phyloP scores from a whole-genome alignment of 2,797 vertebrate genomes.

The Buceros bicornis region DNA sequence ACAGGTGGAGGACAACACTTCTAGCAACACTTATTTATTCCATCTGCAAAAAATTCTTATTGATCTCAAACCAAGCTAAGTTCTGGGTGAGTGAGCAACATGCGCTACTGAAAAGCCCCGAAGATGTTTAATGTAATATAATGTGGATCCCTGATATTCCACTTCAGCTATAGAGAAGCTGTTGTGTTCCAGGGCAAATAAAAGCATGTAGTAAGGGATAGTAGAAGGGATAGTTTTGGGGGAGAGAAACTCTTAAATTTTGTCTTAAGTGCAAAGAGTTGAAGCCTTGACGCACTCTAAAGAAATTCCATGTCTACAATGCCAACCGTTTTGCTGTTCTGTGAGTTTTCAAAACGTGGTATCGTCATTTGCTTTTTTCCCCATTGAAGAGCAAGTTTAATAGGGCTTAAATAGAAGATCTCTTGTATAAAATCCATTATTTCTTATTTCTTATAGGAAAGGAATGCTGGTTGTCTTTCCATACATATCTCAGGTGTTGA shows the following conservation, averaged over 20 bases:
- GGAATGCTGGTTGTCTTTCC: not conserved
- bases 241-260: not conserved
- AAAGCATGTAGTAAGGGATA: not conserved
- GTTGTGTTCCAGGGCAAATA: not conserved
- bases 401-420: not conserved
- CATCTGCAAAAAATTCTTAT: not conserved
- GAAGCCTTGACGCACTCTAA: not conserved
- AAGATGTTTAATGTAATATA: not conserved
- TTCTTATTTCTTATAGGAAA: not conserved
- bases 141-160: too few relatives aligned
- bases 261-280: not conserved
- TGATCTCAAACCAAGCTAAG: not conserved
- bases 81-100: not conserved
- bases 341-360: not conserved
- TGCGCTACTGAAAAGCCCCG: not conserved
- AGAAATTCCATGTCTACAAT: not conserved
- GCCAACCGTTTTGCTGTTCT: not conserved
- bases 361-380: not conserved
- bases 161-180: not conserved
- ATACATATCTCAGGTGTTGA: not conserved
- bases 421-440: not conserved
- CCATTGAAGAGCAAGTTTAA: not conserved
- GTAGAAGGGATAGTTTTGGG: not conserved
- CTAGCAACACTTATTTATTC: not conserved
- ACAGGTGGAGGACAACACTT: not conserved